Evolutionary conservation across 2,113 vertebrate genomes (phyloP).

Genomic region (Tringa solitaria): DNA sequence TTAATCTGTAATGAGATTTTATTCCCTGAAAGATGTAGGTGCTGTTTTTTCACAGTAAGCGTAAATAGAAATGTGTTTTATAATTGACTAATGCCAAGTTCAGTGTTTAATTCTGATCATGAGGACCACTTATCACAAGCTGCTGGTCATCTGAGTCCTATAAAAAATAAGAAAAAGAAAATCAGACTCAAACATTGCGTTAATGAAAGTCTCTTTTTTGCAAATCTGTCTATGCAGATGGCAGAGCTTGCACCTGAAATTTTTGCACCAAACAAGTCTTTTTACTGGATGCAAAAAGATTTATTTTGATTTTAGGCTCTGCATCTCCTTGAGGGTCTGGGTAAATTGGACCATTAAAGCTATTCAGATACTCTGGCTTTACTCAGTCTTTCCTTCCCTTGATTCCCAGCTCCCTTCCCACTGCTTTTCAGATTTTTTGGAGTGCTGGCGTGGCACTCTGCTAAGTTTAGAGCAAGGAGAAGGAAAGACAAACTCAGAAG

Average conservation of each 20-base stretch:
- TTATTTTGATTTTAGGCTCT: background rate
- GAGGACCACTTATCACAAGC: conserved; percentile 52
- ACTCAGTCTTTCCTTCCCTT: background rate
- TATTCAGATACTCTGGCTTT: background rate
- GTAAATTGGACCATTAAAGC: background rate
- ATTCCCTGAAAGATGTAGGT: background rate
- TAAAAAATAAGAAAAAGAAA: background rate
- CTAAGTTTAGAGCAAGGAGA: background rate
- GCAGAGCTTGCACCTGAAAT: background rate
- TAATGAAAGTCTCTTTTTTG: background rate
- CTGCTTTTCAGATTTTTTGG: background rate
- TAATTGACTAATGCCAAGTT: background rate
- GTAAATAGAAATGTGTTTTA: background rate
- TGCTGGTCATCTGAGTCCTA: conserved; percentile 70
- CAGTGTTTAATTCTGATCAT: conserved; percentile 27
- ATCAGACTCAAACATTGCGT: background rate
- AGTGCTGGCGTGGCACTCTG: background rate
- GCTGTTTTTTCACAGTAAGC: background rate
- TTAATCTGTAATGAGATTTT: background rate
- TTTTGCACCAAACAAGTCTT: background rate
- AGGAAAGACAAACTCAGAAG: background rate
- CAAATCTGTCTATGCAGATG: background rate
- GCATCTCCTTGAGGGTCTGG: background rate
- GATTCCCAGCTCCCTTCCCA: background rate
- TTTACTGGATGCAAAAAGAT: background rate